Conservation (phyloP, 2,113 vertebrate species). For the Grammomys surdaster region DNA sequence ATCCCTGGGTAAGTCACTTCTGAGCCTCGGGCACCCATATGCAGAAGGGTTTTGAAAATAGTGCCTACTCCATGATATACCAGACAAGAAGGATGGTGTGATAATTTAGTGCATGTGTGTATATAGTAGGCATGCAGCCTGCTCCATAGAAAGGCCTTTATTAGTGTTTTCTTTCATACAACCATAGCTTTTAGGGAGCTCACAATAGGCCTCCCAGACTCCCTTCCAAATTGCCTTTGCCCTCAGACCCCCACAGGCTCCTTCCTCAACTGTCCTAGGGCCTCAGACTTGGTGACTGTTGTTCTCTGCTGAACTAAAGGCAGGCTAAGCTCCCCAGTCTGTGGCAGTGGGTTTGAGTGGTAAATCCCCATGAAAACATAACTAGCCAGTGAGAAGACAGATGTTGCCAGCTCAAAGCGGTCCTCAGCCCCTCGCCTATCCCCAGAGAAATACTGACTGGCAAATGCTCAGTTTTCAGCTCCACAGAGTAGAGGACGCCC, state of each 20-base stretch:
- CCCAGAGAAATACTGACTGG: background rate
- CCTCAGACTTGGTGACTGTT: background rate
- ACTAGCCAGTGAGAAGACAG: slow-evolving; percentile 48
- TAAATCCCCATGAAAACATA: slow-evolving; percentile 59
- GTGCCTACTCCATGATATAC: background rate
- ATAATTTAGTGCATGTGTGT: background rate
- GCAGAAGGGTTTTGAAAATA: background rate
- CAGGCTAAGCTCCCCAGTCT: slow-evolving; percentile 18
- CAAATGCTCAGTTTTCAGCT: background rate
- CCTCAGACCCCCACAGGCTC: background rate
- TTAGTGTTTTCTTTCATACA: slow-evolving; percentile 1
- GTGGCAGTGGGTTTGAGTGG: slow-evolving; percentile 22
- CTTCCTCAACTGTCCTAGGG: background rate
- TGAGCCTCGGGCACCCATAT: background rate
- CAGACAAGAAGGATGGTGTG: background rate
- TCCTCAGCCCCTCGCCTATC: background rate
- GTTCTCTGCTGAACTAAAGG: background rate
- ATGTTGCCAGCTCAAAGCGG: background rate
- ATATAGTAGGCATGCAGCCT: background rate
- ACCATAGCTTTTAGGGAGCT: background rate
- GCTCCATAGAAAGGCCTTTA: background rate
- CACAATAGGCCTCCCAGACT: background rate
- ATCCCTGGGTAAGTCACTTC: background rate
- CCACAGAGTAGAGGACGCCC: background rate
- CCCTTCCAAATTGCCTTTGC: background rate